Conservation (phyloP, 30 jellyfish, hydroid and myxozoan genomes). For the Turritopsis rubra region DNA sequence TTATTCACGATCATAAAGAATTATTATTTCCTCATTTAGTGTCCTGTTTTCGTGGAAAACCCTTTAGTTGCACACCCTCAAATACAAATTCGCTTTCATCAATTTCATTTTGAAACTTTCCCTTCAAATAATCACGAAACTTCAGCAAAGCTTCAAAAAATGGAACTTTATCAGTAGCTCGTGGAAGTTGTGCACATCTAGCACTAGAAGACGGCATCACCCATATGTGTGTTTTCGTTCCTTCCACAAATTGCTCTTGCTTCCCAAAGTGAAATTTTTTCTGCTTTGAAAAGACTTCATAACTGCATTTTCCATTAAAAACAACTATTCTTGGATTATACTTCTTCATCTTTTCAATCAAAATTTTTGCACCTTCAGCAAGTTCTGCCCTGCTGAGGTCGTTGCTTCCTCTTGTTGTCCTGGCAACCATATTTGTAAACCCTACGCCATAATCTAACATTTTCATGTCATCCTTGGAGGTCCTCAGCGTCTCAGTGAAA, state of each 20-base stretch:
- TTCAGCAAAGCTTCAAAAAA: conserved; percentile 27
- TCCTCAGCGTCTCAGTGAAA: conserved; percentile 7
- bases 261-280: conserved; percentile 27
- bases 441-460: conserved; percentile 26
- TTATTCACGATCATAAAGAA: no score
- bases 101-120: neutral
- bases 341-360: conserved; percentile 15
- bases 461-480: conserved; percentile 27
- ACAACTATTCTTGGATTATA: conserved; percentile 36
- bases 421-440: conserved; percentile 38
- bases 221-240: conserved; percentile 31
- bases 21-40: no score
- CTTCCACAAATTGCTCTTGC: conserved; percentile 27
- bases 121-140: conserved; percentile 29
- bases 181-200: conserved; percentile 43
- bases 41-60: conserved; percentile 23
- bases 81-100: conserved; percentile 41
- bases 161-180: conserved; percentile 41
- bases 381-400: conserved; percentile 25
- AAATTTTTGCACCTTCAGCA: conserved; percentile 30
- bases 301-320: conserved; percentile 38
- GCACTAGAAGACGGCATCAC: conserved; percentile 50
- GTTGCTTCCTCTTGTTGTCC: conserved; percentile 45
- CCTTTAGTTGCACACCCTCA: conserved; percentile 9
- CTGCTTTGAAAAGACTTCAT: conserved; percentile 29